Conservation (phyloP, 1,140 invertebrate species). For the Drosophila murphyi region DNA sequence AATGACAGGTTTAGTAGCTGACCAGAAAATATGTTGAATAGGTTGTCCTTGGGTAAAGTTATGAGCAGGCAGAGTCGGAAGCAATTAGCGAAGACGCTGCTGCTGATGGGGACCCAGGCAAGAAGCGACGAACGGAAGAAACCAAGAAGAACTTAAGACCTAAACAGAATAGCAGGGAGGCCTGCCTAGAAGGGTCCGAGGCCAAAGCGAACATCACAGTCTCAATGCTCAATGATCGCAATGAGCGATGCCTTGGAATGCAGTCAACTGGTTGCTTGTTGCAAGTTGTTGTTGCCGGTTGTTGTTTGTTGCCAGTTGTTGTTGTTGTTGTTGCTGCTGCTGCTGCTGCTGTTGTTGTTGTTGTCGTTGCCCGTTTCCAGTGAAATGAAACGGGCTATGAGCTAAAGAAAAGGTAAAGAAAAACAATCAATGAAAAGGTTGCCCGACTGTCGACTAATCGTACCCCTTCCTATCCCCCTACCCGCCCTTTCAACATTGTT, state of each 20-base stretch:
- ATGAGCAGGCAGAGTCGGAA: conserved; percentile 51
- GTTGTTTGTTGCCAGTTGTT: conserved; percentile 30
- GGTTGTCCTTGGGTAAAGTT: conserved; percentile 16
- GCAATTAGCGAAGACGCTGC: conserved; percentile 57
- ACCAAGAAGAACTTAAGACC: not conserved
- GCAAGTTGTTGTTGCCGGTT: conserved; percentile 17
- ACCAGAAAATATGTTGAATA: not conserved
- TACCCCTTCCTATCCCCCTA: not conserved
- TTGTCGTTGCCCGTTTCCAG: conserved; percentile 60
- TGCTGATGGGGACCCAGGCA: conserved; percentile 3
- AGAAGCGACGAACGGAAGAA: not conserved
- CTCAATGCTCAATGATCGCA: conserved; percentile 57
- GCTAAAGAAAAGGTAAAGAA: conserved; percentile 42
- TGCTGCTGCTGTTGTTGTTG: conserved; percentile 9
- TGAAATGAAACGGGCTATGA: conserved; percentile 57
- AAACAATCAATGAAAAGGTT: conserved; percentile 79
- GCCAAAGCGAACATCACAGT: conserved; percentile 3
- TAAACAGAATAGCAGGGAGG: not conserved
- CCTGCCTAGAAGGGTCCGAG: conserved; percentile 1
- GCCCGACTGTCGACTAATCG: conserved; percentile 32
- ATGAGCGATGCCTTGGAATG: conserved; percentile 73
- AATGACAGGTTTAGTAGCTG: not conserved
- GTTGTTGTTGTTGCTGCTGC: not conserved
- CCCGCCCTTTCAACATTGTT: not conserved
- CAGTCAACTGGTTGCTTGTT: conserved; percentile 50